phyloP scores from a whole-genome alignment of 2,888 invertebrate genomes.

The Cryptops parisi region DNA sequence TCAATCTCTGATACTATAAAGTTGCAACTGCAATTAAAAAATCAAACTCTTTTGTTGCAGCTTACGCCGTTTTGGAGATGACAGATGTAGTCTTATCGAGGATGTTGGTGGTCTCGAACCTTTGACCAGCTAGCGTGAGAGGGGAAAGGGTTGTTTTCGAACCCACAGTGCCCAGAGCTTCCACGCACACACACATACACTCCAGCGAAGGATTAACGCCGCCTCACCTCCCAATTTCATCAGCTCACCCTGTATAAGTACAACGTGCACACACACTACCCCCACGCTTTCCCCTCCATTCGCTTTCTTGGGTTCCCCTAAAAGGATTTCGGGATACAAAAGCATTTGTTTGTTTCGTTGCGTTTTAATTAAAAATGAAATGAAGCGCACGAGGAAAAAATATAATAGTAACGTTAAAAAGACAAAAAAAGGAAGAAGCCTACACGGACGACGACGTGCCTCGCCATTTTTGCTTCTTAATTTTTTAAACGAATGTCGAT shows the following conservation, averaged over 20 bases:
- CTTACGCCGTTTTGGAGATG: too few relatives aligned
- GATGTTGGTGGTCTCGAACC: too few relatives aligned
- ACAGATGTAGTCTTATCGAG: too few relatives aligned
- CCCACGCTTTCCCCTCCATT: not conserved
- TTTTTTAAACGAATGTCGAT: too few relatives aligned
- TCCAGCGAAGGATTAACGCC: not conserved
- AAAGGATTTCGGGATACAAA: not conserved
- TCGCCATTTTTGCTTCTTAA: not conserved
- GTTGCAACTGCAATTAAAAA: too few relatives aligned
- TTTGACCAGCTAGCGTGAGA: too few relatives aligned
- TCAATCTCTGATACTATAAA: too few relatives aligned
- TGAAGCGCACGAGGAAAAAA: not conserved
- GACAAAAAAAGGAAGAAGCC: not conserved
- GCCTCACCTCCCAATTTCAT: not conserved
- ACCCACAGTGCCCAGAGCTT: not conserved
- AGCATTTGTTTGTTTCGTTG: not conserved
- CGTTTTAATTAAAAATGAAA: not conserved
- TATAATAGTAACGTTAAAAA: not conserved
- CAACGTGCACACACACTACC: too few relatives aligned
- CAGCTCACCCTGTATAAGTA: too few relatives aligned
- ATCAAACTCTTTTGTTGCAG: too few relatives aligned
- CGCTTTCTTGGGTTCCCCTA: not conserved
- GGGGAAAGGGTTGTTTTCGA: too few relatives aligned
- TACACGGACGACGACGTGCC: not conserved
- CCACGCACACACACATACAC: not conserved